Evolutionary conservation across 2,797 vertebrate species (phyloP).

Genomic region (Champsocephalus gunnari): DNA sequence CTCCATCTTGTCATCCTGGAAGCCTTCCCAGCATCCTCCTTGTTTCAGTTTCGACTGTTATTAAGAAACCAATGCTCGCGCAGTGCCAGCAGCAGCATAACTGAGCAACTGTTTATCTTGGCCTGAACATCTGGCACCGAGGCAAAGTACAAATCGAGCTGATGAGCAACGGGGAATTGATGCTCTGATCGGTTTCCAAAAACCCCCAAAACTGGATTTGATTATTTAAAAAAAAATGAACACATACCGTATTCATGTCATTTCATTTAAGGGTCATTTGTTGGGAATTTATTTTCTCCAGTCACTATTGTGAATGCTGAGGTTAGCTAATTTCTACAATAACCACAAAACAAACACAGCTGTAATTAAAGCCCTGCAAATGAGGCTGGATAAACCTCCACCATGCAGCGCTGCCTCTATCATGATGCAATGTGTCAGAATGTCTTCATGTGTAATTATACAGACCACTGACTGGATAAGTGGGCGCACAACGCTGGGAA

Average conservation of each 20-base stretch:
- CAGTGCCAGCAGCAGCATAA: slow-evolving; percentile 9
- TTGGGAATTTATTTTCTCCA: slow-evolving; percentile 28
- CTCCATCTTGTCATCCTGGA: slow-evolving; percentile 53
- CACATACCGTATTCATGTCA: neutral
- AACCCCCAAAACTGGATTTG: neutral
- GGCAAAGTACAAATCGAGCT: slow-evolving; percentile 19
- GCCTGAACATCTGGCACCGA: slow-evolving; percentile 55
- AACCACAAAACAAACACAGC: slow-evolving; percentile 58
- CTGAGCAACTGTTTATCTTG: slow-evolving; percentile 41
- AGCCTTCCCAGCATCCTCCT: slow-evolving; percentile 34
- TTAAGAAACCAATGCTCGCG: slow-evolving; percentile 15
- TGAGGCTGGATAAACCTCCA: slow-evolving; percentile 50
- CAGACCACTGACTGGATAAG: slow-evolving; percentile 57
- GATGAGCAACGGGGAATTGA: slow-evolving; percentile 24
- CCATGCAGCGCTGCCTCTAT: slow-evolving; percentile 37
- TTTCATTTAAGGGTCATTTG: slow-evolving; percentile 16
- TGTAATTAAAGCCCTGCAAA: slow-evolving; percentile 66
- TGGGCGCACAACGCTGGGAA: slow-evolving; percentile 25
- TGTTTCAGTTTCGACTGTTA: slow-evolving; percentile 23
- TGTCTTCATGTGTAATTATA: slow-evolving; percentile 65
- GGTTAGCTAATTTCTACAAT: slow-evolving; percentile 58
- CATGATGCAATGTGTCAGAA: slow-evolving; percentile 67
- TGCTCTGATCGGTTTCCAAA: slow-evolving; percentile 20
- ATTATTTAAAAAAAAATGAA: neutral
- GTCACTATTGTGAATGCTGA: slow-evolving; percentile 24